Base-by-base conservation (phyloP, 2,113 vertebrate species). In the Lagopus muta region DNA sequence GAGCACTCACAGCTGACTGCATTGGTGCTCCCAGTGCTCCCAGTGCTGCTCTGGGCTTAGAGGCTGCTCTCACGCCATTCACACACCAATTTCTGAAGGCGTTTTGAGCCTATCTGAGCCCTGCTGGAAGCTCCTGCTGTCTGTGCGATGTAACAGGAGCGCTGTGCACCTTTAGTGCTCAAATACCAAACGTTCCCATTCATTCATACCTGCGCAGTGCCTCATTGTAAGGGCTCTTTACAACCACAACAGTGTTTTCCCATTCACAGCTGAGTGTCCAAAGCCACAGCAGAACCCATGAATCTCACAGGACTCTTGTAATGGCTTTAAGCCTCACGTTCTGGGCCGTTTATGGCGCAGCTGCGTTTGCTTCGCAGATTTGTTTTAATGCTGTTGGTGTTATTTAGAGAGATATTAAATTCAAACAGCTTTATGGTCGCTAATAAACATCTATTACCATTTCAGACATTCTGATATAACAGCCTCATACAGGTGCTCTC, bases 381-480 rank as follows among this genome's bases (percentile, higher is more conserved):
- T 66, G 88, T 89, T 90, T 92, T 74, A 84, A 96, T 91, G 93
- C 92, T 34, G 58, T 69, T 92, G 90, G 73, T 89, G 71, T 78
- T 88, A 75, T 81, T 95, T 75, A 52, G 95, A 66, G 90, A 92
- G 82, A 94, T 73, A 84, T 96, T 92, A 94, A 94, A 90, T 66
- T 80, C 91, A 89, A 94, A 92, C 92, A 64, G 66, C 57, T 81
- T 96, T 97, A 96, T 75, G 95, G 92, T 86, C 82, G 94, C 96
- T 97, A 97, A 97, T 97, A 97, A 97, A 97, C 86, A 95, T 96
- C 95, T 91, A 94, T 96, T 95, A 97, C 95, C 96, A 92, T 94
- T 96, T 90, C 94, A 92, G 94, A 61, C 95, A 13, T 77, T 89
- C 88, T 65, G 89, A 95, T 92, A 85, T 83, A 89, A 95, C 94